Evolutionary conservation across 2,888 invertebrate genomes (phyloP).

Genomic region (Macroteleia sp.): DNA sequence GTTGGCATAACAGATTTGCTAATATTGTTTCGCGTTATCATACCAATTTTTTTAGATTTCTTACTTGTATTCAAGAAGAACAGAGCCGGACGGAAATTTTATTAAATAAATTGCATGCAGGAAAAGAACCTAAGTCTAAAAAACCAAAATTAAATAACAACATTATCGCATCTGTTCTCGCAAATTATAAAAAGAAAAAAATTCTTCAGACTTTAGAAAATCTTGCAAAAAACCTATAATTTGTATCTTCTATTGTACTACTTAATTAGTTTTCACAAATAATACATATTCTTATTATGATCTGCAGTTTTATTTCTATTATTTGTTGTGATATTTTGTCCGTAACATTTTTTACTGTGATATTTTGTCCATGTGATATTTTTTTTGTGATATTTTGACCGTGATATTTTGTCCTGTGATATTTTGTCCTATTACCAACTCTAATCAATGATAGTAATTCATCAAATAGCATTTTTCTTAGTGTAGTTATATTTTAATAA

Average conservation of each 20-base stretch:
- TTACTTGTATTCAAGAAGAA: slow-evolving; percentile 3
- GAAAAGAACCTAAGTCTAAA: background rate
- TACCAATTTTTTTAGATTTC: slow-evolving; percentile 6
- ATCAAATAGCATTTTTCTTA: too few relatives aligned
- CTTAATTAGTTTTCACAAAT: background rate
- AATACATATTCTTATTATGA: background rate
- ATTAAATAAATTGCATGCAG: background rate
- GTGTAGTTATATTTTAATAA: too few relatives aligned
- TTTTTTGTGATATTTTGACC: background rate
- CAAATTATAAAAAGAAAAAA: background rate
- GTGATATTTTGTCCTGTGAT: too few relatives aligned
- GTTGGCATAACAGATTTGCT: slow-evolving; percentile 10
- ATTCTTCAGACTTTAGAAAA: background rate
- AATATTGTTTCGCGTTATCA: slow-evolving; percentile 10
- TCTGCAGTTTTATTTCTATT: background rate
- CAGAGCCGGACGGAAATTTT: background rate
- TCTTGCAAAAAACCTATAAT: background rate
- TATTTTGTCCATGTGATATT: background rate
- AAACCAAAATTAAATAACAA: background rate
- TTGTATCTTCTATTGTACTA: too few relatives aligned
- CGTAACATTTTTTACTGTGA: background rate
- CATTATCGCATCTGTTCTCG: background rate
- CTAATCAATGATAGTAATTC: too few relatives aligned
- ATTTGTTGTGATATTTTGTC: background rate
- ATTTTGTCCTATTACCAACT: too few relatives aligned